Percentiles rank a stretch among this genome's conserved stretches.
These are phyloP conservation scores for cattle (Bos taurus) DNA, from an alignment of 2,113 vertebrate species.

Conservation along the genomic window DNA sequence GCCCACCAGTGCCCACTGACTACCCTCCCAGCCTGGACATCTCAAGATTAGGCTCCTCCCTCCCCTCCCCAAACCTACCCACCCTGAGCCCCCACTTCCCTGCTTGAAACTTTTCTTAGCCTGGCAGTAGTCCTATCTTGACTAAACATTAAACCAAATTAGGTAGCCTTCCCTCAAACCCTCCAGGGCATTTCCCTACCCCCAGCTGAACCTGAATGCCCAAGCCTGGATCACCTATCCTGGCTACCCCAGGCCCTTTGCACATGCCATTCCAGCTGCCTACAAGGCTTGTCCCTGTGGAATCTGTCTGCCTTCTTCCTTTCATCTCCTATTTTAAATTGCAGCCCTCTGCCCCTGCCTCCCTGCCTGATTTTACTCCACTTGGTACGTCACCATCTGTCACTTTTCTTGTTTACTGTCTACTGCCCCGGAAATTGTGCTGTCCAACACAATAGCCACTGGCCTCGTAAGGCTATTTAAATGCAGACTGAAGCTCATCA, in stretches of 20 bases:
- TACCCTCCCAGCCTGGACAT: fast-evolving
- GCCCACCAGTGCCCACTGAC: fast-evolving
- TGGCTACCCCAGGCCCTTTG: not conserved
- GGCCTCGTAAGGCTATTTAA: not conserved
- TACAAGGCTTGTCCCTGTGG: not conserved
- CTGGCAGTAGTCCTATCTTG: not conserved
- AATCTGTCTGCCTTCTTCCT: not conserved
- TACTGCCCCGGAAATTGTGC: not conserved
- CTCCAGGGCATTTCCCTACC: not conserved
- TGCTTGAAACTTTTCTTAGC: not conserved
- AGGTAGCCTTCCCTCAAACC: not conserved
- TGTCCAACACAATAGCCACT: not conserved
- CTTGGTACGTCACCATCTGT: fast-evolving
- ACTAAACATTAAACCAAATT: not conserved
- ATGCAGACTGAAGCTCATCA: too few relatives aligned
- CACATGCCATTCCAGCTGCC: not conserved
- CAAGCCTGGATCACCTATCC: not conserved
- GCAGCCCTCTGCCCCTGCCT: not conserved
- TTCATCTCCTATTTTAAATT: not conserved
- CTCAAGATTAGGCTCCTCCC: not conserved
- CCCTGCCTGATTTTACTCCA: not conserved
- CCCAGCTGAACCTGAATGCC: not conserved
- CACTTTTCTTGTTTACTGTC: not conserved
- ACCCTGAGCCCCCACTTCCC: not conserved
- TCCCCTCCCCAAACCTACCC: not conserved